These are phyloP conservation scores for Enteromius argenteus DNA, from an alignment of 2,797 vertebrate genomes.

Conservation along the genomic window DNA sequence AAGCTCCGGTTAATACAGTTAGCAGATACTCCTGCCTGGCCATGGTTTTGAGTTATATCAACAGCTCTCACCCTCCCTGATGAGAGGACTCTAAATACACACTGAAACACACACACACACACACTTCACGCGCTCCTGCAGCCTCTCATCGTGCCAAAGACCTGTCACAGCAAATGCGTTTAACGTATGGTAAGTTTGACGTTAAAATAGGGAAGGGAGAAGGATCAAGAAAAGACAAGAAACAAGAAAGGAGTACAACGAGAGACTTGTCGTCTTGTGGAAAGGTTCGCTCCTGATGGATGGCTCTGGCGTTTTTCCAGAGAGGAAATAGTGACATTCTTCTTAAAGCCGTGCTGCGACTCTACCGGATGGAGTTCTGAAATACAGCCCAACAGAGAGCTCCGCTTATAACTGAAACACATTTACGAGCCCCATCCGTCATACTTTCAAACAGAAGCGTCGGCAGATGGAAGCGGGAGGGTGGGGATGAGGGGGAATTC, in stretches of 20 bases:
- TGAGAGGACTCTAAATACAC: conserved; percentile 50
- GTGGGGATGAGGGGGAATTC: conserved; percentile 35
- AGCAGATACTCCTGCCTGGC: conserved; percentile 69
- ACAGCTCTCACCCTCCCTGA: conserved; percentile 55
- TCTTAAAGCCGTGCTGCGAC: conserved; percentile 41
- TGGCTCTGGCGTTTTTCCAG: conserved; percentile 52
- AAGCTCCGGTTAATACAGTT: conserved; percentile 63
- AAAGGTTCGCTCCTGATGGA: conserved; percentile 44
- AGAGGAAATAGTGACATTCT: conserved; percentile 48
- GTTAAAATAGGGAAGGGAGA: conserved; percentile 19
- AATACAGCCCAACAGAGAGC: conserved; percentile 64
- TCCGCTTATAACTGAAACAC: conserved; percentile 57
- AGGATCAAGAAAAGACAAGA: conserved; percentile 20
- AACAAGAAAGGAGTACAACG: conserved; percentile 20
- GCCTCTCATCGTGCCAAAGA: conserved; percentile 50
- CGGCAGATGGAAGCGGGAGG: conserved; percentile 33
- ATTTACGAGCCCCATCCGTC: conserved; percentile 62
- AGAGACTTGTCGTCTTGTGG: background rate
- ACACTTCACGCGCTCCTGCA: conserved; percentile 36
- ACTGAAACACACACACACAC: conserved; percentile 43
- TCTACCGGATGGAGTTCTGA: conserved; percentile 57
- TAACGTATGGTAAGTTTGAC: conserved; percentile 53
- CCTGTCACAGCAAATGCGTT: conserved; percentile 56
- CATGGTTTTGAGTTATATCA: conserved; percentile 66
- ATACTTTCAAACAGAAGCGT: conserved; percentile 61